phyloP scores from a whole-genome alignment of 1,140 invertebrate genomes.

The Leptinotarsa undecemlineata region DNA sequence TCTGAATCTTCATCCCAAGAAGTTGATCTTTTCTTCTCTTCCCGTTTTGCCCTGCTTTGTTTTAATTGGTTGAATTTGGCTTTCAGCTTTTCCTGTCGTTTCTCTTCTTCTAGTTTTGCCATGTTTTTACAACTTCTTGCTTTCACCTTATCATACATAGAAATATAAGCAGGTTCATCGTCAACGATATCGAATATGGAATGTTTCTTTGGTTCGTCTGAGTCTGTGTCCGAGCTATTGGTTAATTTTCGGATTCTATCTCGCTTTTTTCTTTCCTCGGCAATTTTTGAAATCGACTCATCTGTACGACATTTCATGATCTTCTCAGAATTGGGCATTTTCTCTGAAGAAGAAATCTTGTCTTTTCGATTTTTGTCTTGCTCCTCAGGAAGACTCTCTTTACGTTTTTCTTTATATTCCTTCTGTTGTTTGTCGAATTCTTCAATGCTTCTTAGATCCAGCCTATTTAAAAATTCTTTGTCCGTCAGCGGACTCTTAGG shows the following conservation, averaged over 20 bases:
- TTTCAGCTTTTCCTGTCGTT: conserved; percentile 82
- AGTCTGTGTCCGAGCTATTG: conserved; percentile 65
- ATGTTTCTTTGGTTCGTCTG: conserved; percentile 80
- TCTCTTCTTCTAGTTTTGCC: conserved; percentile 88
- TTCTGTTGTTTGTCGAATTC: conserved; percentile 63
- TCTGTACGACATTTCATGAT: conserved; percentile 30
- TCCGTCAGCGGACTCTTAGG: conserved; percentile 52
- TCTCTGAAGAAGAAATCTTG: conserved; percentile 22
- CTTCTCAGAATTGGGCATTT: conserved; percentile 13
- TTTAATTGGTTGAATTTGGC: conserved; percentile 89
- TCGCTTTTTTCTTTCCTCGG: conserved; percentile 52
- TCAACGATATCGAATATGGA: conserved; percentile 91
- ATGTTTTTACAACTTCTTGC: conserved; percentile 90
- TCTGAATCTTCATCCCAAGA: conserved; percentile 85
- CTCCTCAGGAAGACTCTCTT: conserved; percentile 59
- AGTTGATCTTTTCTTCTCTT: conserved; percentile 83
- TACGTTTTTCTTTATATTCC: conserved; percentile 61
- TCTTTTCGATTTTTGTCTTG: conserved; percentile 40
- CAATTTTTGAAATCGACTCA: conserved; percentile 39
- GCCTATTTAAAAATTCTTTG: conserved; percentile 66
- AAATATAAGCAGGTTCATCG: conserved; percentile 89
- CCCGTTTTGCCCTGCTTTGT: conserved; percentile 80
- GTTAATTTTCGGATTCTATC: conserved; percentile 58
- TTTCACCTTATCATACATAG: conserved; percentile 99
- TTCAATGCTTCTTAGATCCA: conserved; percentile 63